Conservation (phyloP, 1,140 invertebrate species). For the Yoshiicerus persimilis region DNA sequence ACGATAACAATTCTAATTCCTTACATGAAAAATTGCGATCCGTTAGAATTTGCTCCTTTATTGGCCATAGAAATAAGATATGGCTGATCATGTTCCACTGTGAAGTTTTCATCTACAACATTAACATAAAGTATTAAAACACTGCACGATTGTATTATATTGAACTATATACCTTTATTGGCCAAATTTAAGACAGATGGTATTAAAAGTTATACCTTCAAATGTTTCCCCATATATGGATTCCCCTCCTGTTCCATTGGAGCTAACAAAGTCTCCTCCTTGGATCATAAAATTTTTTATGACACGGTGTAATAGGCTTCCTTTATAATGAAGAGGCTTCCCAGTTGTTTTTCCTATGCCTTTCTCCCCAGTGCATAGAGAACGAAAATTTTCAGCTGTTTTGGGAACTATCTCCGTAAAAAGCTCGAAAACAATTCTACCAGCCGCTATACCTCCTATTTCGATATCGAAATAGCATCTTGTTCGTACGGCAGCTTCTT, state of each 20-base stretch:
- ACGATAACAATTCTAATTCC: slow-evolving; percentile 46
- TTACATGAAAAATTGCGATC: slow-evolving; percentile 96
- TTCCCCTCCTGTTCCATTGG: slow-evolving; percentile 87
- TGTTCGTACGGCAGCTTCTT: neutral
- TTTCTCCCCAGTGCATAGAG: slow-evolving; percentile 86
- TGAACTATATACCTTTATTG: neutral
- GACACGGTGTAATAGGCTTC: slow-evolving; percentile 77
- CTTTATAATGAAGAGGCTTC: slow-evolving; percentile 73
- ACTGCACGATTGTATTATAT: neutral
- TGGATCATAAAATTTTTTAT: slow-evolving; percentile 86
- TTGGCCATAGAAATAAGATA: slow-evolving; percentile 95
- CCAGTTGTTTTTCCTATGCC: slow-evolving; percentile 71
- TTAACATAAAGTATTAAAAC: neutral
- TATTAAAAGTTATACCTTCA: slow-evolving; percentile 62
- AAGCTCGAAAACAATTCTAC: slow-evolving; percentile 90
- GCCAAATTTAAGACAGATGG: neutral
- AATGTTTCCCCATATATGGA: slow-evolving; percentile 88
- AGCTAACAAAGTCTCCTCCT: slow-evolving; percentile 78
- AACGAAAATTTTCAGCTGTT: slow-evolving; percentile 91
- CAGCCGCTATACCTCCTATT: slow-evolving; percentile 81
- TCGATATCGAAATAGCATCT: slow-evolving; percentile 68
- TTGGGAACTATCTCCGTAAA: slow-evolving; percentile 90
- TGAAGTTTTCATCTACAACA: slow-evolving; percentile 84
- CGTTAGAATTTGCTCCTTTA: slow-evolving; percentile 93
- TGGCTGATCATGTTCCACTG: slow-evolving; percentile 81